Evolutionary conservation across 1,140 invertebrate species (phyloP).

Genomic region (Lethrus apterus): DNA sequence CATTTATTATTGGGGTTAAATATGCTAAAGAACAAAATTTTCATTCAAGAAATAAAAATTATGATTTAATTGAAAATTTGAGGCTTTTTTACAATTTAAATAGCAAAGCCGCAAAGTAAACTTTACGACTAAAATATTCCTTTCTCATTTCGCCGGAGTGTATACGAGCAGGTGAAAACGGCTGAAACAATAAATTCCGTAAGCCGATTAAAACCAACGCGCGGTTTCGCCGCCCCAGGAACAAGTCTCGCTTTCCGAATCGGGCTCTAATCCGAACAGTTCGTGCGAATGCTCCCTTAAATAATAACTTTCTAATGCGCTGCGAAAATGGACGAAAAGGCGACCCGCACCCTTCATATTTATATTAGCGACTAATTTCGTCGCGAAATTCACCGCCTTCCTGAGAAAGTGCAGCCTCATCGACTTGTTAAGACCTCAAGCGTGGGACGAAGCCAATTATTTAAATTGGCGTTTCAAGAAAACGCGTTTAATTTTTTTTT

Average conservation of each 20-base stretch:
- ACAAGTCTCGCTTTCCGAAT: background rate
- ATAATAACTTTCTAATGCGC: conserved; percentile 3
- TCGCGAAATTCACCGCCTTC: background rate
- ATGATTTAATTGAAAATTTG: no score
- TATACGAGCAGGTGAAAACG: no score
- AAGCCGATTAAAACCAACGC: background rate
- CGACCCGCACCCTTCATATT: no score
- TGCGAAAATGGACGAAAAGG: background rate
- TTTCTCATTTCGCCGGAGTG: no score
- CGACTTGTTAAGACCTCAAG: background rate
- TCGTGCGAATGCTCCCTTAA: no score
- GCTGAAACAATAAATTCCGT: conserved; percentile 8
- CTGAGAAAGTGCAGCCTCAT: background rate
- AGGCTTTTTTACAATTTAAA: no score
- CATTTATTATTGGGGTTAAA: no score
- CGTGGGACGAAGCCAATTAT: background rate
- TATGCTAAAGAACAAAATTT: no score
- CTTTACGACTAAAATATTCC: no score
- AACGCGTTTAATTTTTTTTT: conserved; percentile 18
- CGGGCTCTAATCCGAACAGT: conserved; percentile 4
- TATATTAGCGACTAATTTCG: background rate
- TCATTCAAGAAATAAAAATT: no score
- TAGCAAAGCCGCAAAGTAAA: no score
- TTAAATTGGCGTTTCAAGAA: background rate
- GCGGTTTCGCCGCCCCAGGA: background rate